phyloP scores from a whole-genome alignment of 2,888 invertebrate species.

The Drosophila meridiana region DNA sequence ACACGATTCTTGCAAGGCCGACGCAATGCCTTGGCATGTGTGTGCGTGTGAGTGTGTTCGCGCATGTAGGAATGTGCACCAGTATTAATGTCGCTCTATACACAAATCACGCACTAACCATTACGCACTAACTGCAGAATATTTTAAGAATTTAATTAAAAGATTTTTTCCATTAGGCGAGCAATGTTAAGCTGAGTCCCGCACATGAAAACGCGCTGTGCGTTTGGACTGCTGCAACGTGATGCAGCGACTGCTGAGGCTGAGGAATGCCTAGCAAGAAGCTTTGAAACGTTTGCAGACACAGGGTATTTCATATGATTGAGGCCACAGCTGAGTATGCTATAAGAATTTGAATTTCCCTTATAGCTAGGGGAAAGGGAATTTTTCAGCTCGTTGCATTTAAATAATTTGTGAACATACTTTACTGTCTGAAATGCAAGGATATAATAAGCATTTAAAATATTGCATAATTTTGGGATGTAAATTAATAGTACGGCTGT shows the following conservation, averaged over 20 bases:
- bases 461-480: slow-evolving; percentile 1
- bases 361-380: neutral
- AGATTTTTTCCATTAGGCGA: slow-evolving; percentile 31
- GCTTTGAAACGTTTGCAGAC: slow-evolving; percentile 21
- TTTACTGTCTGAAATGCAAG: neutral
- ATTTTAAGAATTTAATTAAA: slow-evolving; percentile 31
- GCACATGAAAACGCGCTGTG: slow-evolving; percentile 13
- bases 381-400: neutral
- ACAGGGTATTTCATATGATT: slow-evolving; percentile 36
- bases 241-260: slow-evolving; percentile 15
- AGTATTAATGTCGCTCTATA: slow-evolving; percentile 32
- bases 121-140: slow-evolving; percentile 26
- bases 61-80: slow-evolving; percentile 17
- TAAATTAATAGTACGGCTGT: neutral
- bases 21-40: slow-evolving; percentile 5
- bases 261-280: slow-evolving; percentile 15
- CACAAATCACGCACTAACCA: slow-evolving; percentile 61
- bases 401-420: neutral
- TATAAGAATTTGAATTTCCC: neutral
- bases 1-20: slow-evolving; percentile 50
- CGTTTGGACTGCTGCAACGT: slow-evolving; percentile 30
- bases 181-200: slow-evolving; percentile 1
- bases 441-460: neutral
- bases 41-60: neutral
- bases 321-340: slow-evolving; percentile 3